Percentiles rank a stretch among this genome's conserved stretches.
Conservation (phyloP, 1,140 invertebrate species). For the Ceratina australensis region DNA sequence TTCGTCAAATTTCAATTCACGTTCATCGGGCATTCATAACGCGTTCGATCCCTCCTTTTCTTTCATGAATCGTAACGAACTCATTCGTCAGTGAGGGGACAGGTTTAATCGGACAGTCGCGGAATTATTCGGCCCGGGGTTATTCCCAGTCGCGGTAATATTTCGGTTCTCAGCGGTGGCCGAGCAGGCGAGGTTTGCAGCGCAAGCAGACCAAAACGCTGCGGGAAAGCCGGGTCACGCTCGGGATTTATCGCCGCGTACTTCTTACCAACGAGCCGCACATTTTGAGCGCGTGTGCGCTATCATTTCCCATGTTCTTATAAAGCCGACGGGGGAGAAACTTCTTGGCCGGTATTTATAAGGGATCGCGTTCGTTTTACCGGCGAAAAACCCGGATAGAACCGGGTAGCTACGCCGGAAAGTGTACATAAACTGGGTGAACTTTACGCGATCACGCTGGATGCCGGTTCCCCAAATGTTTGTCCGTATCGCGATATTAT, state of each 20-base stretch:
- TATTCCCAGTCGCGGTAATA: constrained; percentile 65
- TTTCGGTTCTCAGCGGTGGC: constrained; percentile 57
- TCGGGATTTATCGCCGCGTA: constrained; percentile 72
- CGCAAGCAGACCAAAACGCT: constrained; percentile 71
- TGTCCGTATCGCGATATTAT: neutral
- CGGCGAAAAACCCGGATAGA: neutral
- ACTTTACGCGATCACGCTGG: neutral
- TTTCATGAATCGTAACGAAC: neutral
- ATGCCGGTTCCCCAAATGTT: neutral
- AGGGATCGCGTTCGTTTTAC: neutral
- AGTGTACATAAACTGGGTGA: neutral
- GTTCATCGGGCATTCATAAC: too few species aligned
- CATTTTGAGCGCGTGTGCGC: constrained; percentile 43
- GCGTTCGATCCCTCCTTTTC: neutral
- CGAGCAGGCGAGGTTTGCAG: constrained; percentile 44
- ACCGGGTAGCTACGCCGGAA: too few species aligned
- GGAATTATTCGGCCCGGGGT: constrained; percentile 72
- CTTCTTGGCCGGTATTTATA: constrained; percentile 37
- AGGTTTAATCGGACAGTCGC: constrained; percentile 59
- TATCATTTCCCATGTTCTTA: constrained; percentile 41
- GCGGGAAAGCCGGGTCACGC: constrained; percentile 60
- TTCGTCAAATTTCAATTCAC: too few species aligned
- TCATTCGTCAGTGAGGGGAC: constrained; percentile 19
- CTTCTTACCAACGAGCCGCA: constrained; percentile 62
- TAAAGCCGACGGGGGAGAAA: constrained; percentile 21